phyloP scores from a whole-genome alignment of 2,888 invertebrate species.

The Eupelmus urozonus region DNA sequence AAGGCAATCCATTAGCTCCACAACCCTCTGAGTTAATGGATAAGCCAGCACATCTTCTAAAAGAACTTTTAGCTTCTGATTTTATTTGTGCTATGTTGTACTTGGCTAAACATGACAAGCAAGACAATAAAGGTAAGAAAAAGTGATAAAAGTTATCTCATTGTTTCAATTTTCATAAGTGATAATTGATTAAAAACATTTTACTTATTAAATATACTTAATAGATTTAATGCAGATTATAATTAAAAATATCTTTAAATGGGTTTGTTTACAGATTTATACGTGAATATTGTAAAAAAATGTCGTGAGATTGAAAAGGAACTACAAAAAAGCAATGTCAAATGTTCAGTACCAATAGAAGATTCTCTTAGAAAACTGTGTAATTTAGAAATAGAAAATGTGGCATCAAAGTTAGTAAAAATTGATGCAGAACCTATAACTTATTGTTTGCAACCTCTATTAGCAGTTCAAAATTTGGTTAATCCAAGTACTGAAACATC shows the following conservation, averaged over 20 bases:
- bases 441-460: constrained; percentile 87
- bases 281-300: constrained; percentile 85
- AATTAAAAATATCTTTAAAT: no score
- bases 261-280: constrained; percentile 78
- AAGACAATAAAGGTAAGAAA: constrained; percentile 85
- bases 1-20: constrained; percentile 70
- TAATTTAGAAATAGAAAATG: constrained; percentile 82
- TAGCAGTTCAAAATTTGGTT: constrained; percentile 90
- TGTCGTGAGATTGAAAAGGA: constrained; percentile 85
- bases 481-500: constrained; percentile 92
- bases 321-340: constrained; percentile 81
- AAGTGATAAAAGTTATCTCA: not conserved
- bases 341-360: constrained; percentile 80
- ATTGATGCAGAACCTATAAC: constrained; percentile 83
- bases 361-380: constrained; percentile 82
- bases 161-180: no score
- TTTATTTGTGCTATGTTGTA: constrained; percentile 90
- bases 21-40: constrained; percentile 83
- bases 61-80: constrained; percentile 84
- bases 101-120: constrained; percentile 89
- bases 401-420: constrained; percentile 78
- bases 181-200: no score
- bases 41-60: constrained; percentile 84
- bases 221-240: no score
- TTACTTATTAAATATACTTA: no score